A percentile compares a stretch with the other conserved stretches of the same genome.
Evolutionary conservation across 1,140 invertebrate species (phyloP).

Genomic region (Plectrocnemia conspersa): DNA sequence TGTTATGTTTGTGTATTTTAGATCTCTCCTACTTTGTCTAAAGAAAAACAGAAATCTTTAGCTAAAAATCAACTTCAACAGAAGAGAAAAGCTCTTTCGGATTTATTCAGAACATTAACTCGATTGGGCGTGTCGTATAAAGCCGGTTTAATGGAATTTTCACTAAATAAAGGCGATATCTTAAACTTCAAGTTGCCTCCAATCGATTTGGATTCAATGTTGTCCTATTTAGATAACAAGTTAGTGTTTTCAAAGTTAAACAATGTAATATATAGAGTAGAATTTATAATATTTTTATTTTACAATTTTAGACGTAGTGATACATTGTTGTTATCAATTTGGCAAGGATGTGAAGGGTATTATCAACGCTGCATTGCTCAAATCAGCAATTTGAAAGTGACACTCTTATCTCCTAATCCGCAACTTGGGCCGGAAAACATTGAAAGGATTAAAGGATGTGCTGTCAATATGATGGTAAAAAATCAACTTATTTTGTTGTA

Average conservation of each 20-base stretch:
- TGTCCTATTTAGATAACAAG: slow-evolving; percentile 50
- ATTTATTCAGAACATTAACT: slow-evolving; percentile 75
- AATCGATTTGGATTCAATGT: slow-evolving; percentile 54
- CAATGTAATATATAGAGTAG: background rate
- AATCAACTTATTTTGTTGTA: too few relatives aligned
- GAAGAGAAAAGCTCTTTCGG: slow-evolving; percentile 75
- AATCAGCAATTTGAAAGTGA: slow-evolving; percentile 60
- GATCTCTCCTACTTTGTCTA: slow-evolving; percentile 58
- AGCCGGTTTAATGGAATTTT: slow-evolving; percentile 60
- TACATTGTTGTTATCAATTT: slow-evolving; percentile 55
- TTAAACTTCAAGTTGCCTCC: slow-evolving; percentile 55
- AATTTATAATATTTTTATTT: slow-evolving; percentile 3
- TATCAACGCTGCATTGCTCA: slow-evolving; percentile 69
- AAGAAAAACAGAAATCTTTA: slow-evolving; percentile 72
- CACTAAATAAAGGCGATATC: slow-evolving; percentile 41
- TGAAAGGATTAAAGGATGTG: slow-evolving; percentile 79
- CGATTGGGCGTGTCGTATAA: slow-evolving; percentile 75
- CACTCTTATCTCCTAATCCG: slow-evolving; percentile 62
- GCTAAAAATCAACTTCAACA: slow-evolving; percentile 78
- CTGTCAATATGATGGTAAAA: slow-evolving; percentile 51
- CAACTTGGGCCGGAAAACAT: slow-evolving; percentile 77
- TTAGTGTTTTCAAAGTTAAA: slow-evolving; percentile 23
- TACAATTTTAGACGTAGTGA: slow-evolving; percentile 48
- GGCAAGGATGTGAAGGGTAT: slow-evolving; percentile 72
- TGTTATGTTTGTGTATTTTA: slow-evolving; percentile 37